Evolutionary conservation across 2,888 invertebrate species (phyloP).

Genomic region (Saturnia pavonia): DNA sequence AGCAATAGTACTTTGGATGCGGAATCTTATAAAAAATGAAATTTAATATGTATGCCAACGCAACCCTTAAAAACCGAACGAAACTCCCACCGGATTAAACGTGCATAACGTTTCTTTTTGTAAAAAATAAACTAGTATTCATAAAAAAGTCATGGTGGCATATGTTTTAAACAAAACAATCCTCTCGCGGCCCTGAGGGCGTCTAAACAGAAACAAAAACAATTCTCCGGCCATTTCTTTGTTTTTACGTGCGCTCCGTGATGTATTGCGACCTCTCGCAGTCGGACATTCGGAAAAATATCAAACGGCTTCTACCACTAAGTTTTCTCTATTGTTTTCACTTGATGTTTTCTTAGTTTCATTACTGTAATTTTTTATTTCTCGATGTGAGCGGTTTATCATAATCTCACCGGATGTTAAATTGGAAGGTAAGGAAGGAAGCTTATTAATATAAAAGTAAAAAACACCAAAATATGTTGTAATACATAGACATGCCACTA

Average conservation of each 20-base stretch:
- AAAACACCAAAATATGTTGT: neutral
- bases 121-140: neutral
- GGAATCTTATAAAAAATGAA: neutral
- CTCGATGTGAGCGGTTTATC: neutral
- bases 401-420: neutral
- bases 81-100: neutral
- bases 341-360: neutral
- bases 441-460: neutral
- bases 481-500: too few species aligned
- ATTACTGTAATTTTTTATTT: neutral
- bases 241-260: conserved; percentile 14
- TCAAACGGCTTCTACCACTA: conserved; percentile 5
- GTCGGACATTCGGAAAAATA: conserved; percentile 5
- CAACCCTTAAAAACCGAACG: neutral
- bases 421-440: neutral
- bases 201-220: conserved; percentile 47
- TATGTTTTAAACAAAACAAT: conserved; percentile 43
- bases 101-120: neutral
- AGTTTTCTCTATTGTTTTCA: conserved; percentile 1
- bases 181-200: conserved; percentile 48
- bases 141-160: conserved; percentile 3
- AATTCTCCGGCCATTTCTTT: conserved; percentile 23
- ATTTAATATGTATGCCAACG: neutral
- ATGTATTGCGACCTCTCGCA: conserved; percentile 16
- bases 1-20: too few species aligned